Evolutionary conservation across 2,113 vertebrate genomes (phyloP), one percentile per base, ranked within the genome.

Genomic region (Strix aluco): DNA sequence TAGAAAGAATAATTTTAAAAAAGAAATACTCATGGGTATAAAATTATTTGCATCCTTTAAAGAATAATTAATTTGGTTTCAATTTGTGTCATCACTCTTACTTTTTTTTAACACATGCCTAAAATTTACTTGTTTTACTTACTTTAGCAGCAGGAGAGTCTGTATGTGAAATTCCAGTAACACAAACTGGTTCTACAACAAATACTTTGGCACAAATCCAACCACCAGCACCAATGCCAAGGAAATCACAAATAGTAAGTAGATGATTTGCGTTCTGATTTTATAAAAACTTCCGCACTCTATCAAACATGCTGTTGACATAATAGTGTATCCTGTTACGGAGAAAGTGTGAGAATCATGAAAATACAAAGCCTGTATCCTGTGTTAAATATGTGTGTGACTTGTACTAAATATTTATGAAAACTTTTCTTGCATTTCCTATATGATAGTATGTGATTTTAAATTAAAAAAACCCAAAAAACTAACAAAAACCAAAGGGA

Each of bases 201-300:
- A 99, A 98, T 87, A 97, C 98, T 54, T 95, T 96, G 32, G 27
- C 98, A 93, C 98, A 98, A 87, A 91, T 98, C 77, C 98, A 99
- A 86, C 99, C 99, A 46, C 99, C 99, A 16, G 98, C 99, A 27
- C 99, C 99, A 70, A 99, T 99, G 98, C 99, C 99, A 94, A 98
- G 99, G 87, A 98, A 97, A 75, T 97, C 98, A 42, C 98, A 98
- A 92, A 96, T 98, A 27, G 99, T 99, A 97, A 98, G 99, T 98
- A 85, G 63, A 81, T 25, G 66, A 14, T 62, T 9, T 66, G 46
- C 38, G 0, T 0, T 69, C 80, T 51, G 57, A 47, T 89, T 83
- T 89, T 78, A 27, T 78, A 74, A 19, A 51, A 55, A 67, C 36
- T 72, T 75, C 62, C 9, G 1, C 16, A 11, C 61, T 71, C 57